phyloP scores from a whole-genome alignment of 2,113 vertebrate species.

The Thermophis baileyi region DNA sequence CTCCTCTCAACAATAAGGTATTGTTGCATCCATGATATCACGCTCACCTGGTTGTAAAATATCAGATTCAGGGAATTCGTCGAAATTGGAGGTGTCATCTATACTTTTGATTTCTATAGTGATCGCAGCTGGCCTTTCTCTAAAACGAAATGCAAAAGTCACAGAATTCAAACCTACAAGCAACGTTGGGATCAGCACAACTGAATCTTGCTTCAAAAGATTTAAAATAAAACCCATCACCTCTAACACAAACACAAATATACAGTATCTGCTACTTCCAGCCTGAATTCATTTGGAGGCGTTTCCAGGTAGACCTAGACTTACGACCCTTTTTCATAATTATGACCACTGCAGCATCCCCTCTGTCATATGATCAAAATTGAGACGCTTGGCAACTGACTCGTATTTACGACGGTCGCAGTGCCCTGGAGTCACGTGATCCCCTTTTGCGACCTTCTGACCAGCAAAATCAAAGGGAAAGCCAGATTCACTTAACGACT shows the following conservation, averaged over 20 bases:
- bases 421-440: too few species aligned
- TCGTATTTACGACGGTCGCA: too few species aligned
- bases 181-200: not conserved
- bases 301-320: not conserved
- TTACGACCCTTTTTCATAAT: too few species aligned
- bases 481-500: too few species aligned
- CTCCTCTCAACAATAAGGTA: not conserved
- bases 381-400: too few species aligned
- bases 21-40: not conserved
- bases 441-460: too few species aligned
- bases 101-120: constrained; percentile 97
- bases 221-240: too few species aligned
- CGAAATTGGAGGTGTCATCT: constrained; percentile 96
- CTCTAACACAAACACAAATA: not conserved
- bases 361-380: too few species aligned
- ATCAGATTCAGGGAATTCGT: constrained; percentile 95
- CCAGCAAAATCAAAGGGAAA: too few species aligned
- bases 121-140: constrained; percentile 93
- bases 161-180: not conserved
- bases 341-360: too few species aligned
- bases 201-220: not conserved
- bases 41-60: constrained; percentile 92
- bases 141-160: constrained; percentile 51
- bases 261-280: not conserved
- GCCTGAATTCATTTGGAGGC: not conserved